These are phyloP conservation scores for Cheilosia vulpina DNA, from an alignment of 2,888 invertebrate species.

Conservation along the genomic window DNA sequence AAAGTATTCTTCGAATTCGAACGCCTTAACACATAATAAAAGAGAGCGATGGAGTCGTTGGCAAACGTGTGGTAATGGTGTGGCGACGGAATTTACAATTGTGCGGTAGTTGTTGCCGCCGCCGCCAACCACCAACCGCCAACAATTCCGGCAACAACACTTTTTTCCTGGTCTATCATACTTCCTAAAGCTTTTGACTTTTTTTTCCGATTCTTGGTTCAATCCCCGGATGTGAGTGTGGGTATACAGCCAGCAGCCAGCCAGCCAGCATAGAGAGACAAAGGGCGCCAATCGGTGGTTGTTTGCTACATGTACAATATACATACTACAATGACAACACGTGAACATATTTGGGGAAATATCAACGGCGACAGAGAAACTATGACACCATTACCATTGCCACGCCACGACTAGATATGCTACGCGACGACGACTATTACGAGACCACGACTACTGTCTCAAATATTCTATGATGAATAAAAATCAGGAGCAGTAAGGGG, in stretches of 20 bases:
- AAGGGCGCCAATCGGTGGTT: slow-evolving; percentile 72
- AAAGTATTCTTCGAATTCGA: slow-evolving; percentile 59
- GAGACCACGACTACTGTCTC: slow-evolving; percentile 64
- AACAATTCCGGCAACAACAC: slow-evolving; percentile 63
- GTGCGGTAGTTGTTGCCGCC: slow-evolving; percentile 57
- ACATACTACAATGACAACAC: slow-evolving; percentile 61
- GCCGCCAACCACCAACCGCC: slow-evolving; percentile 39
- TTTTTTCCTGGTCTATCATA: slow-evolving; percentile 64
- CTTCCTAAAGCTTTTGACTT: slow-evolving; percentile 32
- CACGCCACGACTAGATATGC: slow-evolving; percentile 28
- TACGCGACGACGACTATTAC: slow-evolving; percentile 39
- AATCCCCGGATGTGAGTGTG: slow-evolving; percentile 68
- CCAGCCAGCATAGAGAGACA: slow-evolving; percentile 60
- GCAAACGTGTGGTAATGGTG: slow-evolving; percentile 52
- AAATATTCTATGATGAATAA: slow-evolving; percentile 74
- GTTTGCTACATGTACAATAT: slow-evolving; percentile 56
- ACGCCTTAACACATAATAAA: slow-evolving; percentile 59
- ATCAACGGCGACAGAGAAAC: slow-evolving; percentile 71
- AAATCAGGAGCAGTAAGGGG: slow-evolving; percentile 73
- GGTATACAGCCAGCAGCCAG: slow-evolving; percentile 29
- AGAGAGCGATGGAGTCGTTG: slow-evolving; percentile 50
- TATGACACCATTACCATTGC: slow-evolving; percentile 74
- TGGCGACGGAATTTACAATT: slow-evolving; percentile 55
- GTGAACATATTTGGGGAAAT: slow-evolving; percentile 64
- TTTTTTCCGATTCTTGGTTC: slow-evolving; percentile 50